Percentiles rank a stretch among this genome's conserved stretches.
These are phyloP conservation scores for Pyrocoelia pectoralis DNA, from an alignment of 2,888 invertebrate genomes.

Conservation along the genomic window DNA sequence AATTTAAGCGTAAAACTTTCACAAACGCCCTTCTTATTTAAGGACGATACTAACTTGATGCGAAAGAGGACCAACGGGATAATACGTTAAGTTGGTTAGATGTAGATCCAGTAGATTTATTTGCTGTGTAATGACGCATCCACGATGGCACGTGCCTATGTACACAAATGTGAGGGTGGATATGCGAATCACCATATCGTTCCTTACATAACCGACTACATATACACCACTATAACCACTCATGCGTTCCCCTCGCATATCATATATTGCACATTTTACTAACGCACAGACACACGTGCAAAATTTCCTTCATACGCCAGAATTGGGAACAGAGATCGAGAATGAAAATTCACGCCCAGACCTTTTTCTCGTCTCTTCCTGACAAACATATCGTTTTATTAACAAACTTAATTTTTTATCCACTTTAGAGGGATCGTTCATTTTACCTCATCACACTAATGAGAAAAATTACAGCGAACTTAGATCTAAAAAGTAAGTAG, in stretches of 20 bases:
- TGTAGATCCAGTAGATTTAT: constrained; percentile 36
- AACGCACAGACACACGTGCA: constrained; percentile 31
- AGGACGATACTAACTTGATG: background rate
- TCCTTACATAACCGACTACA: constrained; percentile 23
- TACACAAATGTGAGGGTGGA: constrained; percentile 32
- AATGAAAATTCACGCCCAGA: constrained; percentile 18
- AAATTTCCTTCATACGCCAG: constrained; percentile 22
- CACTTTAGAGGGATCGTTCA: background rate
- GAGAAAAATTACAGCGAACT: background rate
- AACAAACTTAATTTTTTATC: constrained; percentile 4
- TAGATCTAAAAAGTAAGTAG: too few species aligned
- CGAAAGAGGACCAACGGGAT: constrained; percentile 12
- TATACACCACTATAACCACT: constrained; percentile 25
- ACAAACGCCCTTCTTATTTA: background rate
- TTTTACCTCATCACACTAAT: background rate
- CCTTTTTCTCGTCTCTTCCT: background rate
- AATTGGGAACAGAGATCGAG: background rate
- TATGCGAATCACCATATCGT: constrained; percentile 33
- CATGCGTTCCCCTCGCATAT: constrained; percentile 31
- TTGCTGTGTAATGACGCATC: constrained; percentile 40
- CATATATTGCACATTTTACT: constrained; percentile 21
- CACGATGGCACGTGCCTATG: constrained; percentile 34
- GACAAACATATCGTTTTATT: constrained; percentile 4
- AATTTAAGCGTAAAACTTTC: background rate
- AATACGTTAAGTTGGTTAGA: constrained; percentile 26